A percentile compares a stretch with the other conserved stretches of the same genome.
phyloP scores from a whole-genome alignment of 2,113 vertebrate species.

The Varanus komodoensis region DNA sequence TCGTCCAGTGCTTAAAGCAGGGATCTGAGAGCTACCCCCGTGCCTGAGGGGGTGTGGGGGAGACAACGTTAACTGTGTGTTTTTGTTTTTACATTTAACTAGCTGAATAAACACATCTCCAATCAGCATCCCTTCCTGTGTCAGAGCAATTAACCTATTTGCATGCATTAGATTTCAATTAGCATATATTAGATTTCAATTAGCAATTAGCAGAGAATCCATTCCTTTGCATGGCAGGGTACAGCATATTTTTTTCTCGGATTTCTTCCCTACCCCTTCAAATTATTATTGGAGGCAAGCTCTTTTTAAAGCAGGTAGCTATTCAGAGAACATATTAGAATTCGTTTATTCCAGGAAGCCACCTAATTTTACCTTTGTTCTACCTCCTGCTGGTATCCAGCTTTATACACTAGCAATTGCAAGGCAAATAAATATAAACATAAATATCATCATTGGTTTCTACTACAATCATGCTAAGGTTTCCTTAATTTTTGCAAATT shows the following conservation, averaged over 20 bases:
- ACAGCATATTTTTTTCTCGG: constrained; percentile 54
- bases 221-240: constrained; percentile 40
- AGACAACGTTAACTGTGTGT: constrained; percentile 60
- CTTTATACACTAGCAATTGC: not conserved
- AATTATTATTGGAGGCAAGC: constrained; percentile 4
- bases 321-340: not conserved
- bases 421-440: constrained; percentile 13
- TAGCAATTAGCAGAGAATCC: constrained; percentile 56
- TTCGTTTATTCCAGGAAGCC: not conserved
- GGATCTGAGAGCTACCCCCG: too few relatives aligned
- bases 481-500: not conserved
- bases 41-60: not conserved
- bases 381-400: not conserved
- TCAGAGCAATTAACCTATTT: constrained; percentile 78
- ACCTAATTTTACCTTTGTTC: constrained; percentile 22
- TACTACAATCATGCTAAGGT: not conserved
- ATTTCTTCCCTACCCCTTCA: constrained; percentile 34
- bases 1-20: constrained; percentile 25
- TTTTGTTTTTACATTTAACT: constrained; percentile 61
- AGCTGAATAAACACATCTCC: constrained; percentile 70
- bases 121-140: constrained; percentile 72
- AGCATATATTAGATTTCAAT: constrained; percentile 75
- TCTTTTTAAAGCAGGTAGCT: not conserved
- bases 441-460: not conserved
- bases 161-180: constrained; percentile 76